phyloP scores from a whole-genome alignment of 2,797 vertebrate genomes.

The Anguilla megastoma region DNA sequence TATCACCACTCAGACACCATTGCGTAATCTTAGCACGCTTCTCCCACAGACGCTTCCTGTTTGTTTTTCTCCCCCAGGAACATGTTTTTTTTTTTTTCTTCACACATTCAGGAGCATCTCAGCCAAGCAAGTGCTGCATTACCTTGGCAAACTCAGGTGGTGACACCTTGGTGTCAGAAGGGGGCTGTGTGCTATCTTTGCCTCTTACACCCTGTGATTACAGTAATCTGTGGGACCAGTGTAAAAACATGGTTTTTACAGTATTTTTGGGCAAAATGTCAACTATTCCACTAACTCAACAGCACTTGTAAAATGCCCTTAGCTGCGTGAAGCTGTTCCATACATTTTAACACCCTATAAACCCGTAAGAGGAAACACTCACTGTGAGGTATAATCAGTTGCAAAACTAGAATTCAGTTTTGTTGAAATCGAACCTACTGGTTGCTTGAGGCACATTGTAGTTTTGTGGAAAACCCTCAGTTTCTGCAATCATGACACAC shows the following conservation, averaged over 20 bases:
- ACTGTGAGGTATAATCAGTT: neutral
- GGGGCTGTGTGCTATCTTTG: neutral
- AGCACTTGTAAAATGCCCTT: neutral
- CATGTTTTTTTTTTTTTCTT: neutral
- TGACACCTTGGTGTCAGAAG: neutral
- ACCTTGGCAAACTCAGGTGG: neutral
- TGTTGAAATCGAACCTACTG: neutral
- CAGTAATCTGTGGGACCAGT: neutral
- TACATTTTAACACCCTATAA: neutral
- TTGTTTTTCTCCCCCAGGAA: neutral
- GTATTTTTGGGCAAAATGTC: neutral
- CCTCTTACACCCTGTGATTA: neutral
- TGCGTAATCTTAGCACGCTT: neutral
- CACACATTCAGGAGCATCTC: neutral
- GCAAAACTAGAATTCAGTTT: neutral
- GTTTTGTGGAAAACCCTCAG: neutral
- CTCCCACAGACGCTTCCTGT: neutral
- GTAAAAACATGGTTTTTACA: neutral
- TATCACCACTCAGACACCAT: neutral
- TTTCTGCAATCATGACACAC: neutral
- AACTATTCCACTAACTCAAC: neutral
- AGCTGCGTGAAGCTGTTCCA: neutral
- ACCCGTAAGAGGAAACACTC: neutral
- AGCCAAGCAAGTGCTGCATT: neutral
- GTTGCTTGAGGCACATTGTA: neutral